Conservation (phyloP, 2,888 invertebrate species). For the Aspidiotus destructor region DNA sequence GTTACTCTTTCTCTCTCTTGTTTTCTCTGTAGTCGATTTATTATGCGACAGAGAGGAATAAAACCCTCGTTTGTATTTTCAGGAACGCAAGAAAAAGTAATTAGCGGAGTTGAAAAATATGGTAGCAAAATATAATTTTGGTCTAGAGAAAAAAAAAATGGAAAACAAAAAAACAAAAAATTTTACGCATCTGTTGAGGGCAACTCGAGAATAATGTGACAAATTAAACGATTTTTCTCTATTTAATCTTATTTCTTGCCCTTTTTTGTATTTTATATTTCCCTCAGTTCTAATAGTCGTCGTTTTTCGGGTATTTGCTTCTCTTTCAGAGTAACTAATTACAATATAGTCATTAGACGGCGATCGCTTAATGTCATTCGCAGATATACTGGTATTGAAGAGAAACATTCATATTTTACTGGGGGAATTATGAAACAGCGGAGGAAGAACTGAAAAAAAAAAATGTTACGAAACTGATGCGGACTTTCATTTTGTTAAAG, state of each 20-base stretch:
- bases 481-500: not conserved
- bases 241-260: slow-evolving; percentile 9
- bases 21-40: slow-evolving; percentile 26
- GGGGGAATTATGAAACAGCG: not conserved
- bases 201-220: slow-evolving; percentile 29
- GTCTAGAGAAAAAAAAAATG: not conserved
- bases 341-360: slow-evolving; percentile 5
- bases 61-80: slow-evolving; percentile 13
- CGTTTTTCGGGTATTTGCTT: slow-evolving; percentile 1
- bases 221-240: slow-evolving; percentile 28
- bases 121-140: slow-evolving; percentile 28
- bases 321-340: slow-evolving; percentile 6
- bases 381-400: slow-evolving; percentile 1
- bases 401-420: not conserved
- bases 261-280: slow-evolving; percentile 8
- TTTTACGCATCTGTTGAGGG: slow-evolving; percentile 27
- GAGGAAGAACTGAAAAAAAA: not conserved
- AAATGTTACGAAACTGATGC: not conserved
- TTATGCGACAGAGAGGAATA: slow-evolving; percentile 10
- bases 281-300: not conserved
- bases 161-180: slow-evolving; percentile 6
- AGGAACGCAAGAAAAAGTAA: slow-evolving; percentile 31
- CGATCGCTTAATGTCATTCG: slow-evolving; percentile 19
- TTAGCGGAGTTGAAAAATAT: slow-evolving; percentile 30
- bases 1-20: slow-evolving; percentile 4